phyloP scores from a whole-genome alignment of 1,140 invertebrate species.

The Aradophagus sp. region DNA sequence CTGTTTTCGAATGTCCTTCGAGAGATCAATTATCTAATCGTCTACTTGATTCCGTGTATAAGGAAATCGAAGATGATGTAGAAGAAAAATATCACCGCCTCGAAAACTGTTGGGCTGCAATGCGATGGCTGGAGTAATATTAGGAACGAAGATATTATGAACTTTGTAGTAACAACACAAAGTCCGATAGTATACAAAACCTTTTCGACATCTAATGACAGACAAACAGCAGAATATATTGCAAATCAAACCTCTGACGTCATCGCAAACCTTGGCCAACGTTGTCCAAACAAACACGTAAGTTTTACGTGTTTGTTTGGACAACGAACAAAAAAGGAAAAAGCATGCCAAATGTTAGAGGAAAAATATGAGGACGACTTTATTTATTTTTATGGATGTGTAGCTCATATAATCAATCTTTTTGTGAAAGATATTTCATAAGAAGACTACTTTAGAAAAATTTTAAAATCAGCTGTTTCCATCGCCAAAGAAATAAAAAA shows the following conservation, averaged over 20 bases:
- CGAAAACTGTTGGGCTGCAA: slow-evolving; percentile 48
- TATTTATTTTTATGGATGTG: slow-evolving; percentile 29
- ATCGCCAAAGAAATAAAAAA: not conserved
- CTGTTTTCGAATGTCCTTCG: slow-evolving; percentile 43
- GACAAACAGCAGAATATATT: slow-evolving; percentile 34
- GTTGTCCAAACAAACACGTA: slow-evolving; percentile 32
- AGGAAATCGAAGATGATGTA: slow-evolving; percentile 31
- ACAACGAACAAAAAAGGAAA: slow-evolving; percentile 51
- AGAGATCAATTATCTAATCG: slow-evolving; percentile 41
- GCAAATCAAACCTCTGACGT: slow-evolving; percentile 30
- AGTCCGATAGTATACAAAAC: slow-evolving; percentile 33
- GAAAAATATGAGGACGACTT: slow-evolving; percentile 18
- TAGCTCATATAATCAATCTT: slow-evolving; percentile 14
- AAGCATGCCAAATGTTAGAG: slow-evolving; percentile 31
- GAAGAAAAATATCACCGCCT: slow-evolving; percentile 32
- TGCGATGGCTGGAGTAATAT: slow-evolving; percentile 64
- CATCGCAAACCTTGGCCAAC: slow-evolving; percentile 5
- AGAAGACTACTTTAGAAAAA: not conserved
- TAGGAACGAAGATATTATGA: slow-evolving; percentile 55
- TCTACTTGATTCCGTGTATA: slow-evolving; percentile 40
- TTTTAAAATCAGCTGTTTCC: not conserved
- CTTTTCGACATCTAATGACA: slow-evolving; percentile 14
- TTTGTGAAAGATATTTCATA: slow-evolving; percentile 13
- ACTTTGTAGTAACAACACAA: slow-evolving; percentile 45
- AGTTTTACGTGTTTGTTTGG: slow-evolving; percentile 28